Base-by-base conservation (phyloP, 2,113 vertebrate species). In the Mormoops blainvillei region DNA sequence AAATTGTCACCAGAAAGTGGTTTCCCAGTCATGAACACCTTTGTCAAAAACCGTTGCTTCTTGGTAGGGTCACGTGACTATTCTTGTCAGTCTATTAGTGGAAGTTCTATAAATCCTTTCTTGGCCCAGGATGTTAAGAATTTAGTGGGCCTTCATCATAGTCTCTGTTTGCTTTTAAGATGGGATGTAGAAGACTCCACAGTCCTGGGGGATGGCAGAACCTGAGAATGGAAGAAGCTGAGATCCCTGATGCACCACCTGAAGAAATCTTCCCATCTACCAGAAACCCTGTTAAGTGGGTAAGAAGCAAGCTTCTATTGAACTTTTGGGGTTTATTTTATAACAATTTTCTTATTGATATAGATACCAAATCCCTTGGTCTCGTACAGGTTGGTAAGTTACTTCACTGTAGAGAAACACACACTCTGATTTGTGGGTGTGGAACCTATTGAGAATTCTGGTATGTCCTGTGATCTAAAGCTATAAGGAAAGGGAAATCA, bases 311-410 rank as follows among this genome's bases (percentile, higher is more conserved):
- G 74, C 4, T 54, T 76, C 45, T 74, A 26, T 63, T 36, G 31
- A 56, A 65, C 26, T 61, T 95, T 83, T 36, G 19, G 63, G 68
- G 26, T 90, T 94, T 92, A 74, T 85, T 93, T 94, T 50, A 91
- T 33, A 92, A n/a, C 61, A 92, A 77, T 96, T 83, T 77, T 3
- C 31, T 83, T 38, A 56, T 87, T 89, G 74, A 92, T 84, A 33
- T 26, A 96, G 52, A 63, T 41, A 71, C 24, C 54, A 78, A 73
- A 78, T 76, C 11, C 68, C 52, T 71, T 56, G 15, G 10, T 85
- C 33, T 89, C 89, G 26, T 63, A 84, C 19, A 68, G 68, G 18
- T 83, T 68, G 43, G 19, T 82, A 83, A 94, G 92, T 70, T 89
- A 76, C 7, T 89, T 89, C 36, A 65, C 61, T 83, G 56, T 43